phyloP scores from a whole-genome alignment of 2,797 vertebrate species.

The Erpetoichthys calabaricus region DNA sequence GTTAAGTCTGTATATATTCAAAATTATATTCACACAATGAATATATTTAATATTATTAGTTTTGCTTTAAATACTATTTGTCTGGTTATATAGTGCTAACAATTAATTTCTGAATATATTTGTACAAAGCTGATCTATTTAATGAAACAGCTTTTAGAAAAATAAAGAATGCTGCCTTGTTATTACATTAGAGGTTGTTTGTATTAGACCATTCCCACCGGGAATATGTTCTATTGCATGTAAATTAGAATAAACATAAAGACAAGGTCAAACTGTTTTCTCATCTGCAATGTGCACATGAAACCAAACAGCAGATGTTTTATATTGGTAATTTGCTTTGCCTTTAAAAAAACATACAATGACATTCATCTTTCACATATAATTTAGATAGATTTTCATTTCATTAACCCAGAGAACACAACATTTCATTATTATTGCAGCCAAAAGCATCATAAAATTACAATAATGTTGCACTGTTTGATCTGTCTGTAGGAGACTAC shows the following conservation, averaged over 20 bases:
- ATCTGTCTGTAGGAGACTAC: no score
- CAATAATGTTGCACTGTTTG: no score
- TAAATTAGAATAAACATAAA: slow-evolving; percentile 7
- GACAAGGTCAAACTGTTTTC: background rate
- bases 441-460: no score
- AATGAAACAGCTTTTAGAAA: slow-evolving; percentile 3
- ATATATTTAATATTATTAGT: background rate
- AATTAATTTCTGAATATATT: slow-evolving; percentile 1
- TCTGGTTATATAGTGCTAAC: background rate
- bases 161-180: background rate
- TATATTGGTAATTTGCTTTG: background rate
- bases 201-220: background rate
- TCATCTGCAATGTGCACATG: background rate
- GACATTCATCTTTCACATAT: background rate
- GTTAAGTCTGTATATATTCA: no score
- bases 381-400: background rate
- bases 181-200: slow-evolving; percentile 3
- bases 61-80: background rate
- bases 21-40: no score
- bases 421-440: background rate
- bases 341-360: background rate
- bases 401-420: background rate
- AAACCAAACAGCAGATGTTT: background rate
- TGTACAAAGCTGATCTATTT: background rate
- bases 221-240: slow-evolving; percentile 4